Evolutionary conservation across 1,140 invertebrate genomes (phyloP).

Genomic region (Hylaeus anthracinus): DNA sequence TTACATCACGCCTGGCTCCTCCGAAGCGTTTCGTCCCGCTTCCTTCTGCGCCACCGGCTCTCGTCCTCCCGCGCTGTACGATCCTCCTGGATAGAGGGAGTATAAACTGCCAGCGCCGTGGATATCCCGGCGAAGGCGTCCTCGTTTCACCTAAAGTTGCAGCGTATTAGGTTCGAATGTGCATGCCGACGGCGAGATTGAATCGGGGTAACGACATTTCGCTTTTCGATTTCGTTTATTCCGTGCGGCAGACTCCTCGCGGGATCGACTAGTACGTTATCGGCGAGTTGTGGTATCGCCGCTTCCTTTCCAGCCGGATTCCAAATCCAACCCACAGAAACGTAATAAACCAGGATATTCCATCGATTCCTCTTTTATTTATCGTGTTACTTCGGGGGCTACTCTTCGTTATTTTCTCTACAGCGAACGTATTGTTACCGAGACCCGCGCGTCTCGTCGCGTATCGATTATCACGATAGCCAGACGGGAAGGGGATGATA

Average conservation of each 20-base stretch:
- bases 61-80: neutral
- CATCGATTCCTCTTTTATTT: neutral
- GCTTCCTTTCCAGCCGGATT: neutral
- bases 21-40: neutral
- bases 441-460: neutral
- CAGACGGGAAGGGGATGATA: conserved; percentile 2
- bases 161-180: conserved; percentile 33
- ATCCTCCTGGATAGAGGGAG: neutral
- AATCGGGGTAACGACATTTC: conserved; percentile 32
- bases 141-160: conserved; percentile 3
- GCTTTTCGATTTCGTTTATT: conserved; percentile 37
- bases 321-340: neutral
- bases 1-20: neutral
- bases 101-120: neutral
- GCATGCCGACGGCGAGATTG: conserved; percentile 19
- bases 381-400: neutral
- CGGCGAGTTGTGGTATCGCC: neutral
- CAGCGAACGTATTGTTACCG: neutral
- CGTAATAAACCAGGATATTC: neutral
- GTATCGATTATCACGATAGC: neutral
- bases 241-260: conserved; percentile 6
- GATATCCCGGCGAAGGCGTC: neutral
- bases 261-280: conserved; percentile 10
- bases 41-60: neutral
- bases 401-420: neutral